Percentiles rank a stretch among this genome's conserved stretches.
Evolutionary conservation across 2,797 vertebrate species (phyloP).

Genomic region (Enteromius mattozi): DNA sequence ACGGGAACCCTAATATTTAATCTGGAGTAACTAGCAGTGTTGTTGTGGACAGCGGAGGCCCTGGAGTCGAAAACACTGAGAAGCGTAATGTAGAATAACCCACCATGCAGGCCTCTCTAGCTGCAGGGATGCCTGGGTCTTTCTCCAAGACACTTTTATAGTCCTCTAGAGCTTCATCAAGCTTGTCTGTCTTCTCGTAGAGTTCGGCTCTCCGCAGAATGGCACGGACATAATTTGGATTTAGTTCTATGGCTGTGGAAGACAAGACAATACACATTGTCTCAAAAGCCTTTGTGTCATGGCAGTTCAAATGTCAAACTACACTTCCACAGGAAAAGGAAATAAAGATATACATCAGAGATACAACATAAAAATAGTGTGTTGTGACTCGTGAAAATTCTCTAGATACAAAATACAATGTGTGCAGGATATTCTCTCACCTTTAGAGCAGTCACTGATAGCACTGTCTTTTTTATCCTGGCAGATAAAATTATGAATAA

Average conservation of each 20-base stretch:
- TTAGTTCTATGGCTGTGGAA: constrained; percentile 86
- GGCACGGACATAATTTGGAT: constrained; percentile 89
- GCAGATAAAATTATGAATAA: constrained; percentile 53
- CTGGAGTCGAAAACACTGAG: neutral
- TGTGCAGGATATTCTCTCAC: constrained; percentile 69
- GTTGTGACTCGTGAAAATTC: neutral
- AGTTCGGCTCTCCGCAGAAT: constrained; percentile 90
- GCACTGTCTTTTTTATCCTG: constrained; percentile 89
- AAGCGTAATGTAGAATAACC: constrained; percentile 35
- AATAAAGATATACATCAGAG: neutral
- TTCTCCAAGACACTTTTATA: constrained; percentile 87
- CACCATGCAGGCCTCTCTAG: constrained; percentile 92
- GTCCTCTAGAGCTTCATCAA: constrained; percentile 95
- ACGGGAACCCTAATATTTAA: neutral
- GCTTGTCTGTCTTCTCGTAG: constrained; percentile 92
- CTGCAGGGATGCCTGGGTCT: constrained; percentile 81
- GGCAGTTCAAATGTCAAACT: neutral
- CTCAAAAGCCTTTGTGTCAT: neutral
- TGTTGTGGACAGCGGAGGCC: neutral
- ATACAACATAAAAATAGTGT: neutral
- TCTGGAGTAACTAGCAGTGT: neutral
- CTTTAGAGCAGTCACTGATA: constrained; percentile 91
- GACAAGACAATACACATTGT: neutral
- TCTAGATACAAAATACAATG: neutral
- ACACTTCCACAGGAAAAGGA: neutral